Evolutionary conservation across 2,797 vertebrate genomes (phyloP), one percentile per base, ranked within the genome.

Genomic region (Apogon talboti): DNA sequence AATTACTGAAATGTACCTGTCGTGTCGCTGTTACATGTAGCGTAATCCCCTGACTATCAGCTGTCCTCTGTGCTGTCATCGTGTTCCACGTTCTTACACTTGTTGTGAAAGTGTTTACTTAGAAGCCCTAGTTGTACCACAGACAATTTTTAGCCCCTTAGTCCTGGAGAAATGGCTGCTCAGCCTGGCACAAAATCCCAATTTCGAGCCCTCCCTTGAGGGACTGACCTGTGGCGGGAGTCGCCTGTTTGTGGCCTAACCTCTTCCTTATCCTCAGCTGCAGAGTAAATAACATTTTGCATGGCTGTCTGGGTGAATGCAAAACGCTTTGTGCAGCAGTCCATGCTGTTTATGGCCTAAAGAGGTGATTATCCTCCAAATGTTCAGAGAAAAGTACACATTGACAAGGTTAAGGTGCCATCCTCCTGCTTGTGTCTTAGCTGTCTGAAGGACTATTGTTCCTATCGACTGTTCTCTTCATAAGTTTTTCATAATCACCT

Each of bases 331-430:
- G 89, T 84, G 83, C 87, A 84, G 55, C 11, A 9, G 70, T 35
- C 85, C 81, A 53, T 87, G 78, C 38, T 82, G 72, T 89, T 78
- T 77, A 66, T 81, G 68, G 80, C 87, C 86, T 79, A 72, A 86
- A 89, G 87, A 85, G 60, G 61, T 58, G 75, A 84, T 90, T 90
- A 87, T 85, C 67, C 56, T 81, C 66, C 64, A 71, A 83, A 83
- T 68, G 64, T 76, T 86, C 60, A 43, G 14, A 76, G 45, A 65
- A 78, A 76, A 55, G 42, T 66, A 56, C 42, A 79, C 5, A 1
- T 47, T 49, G 52, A 61, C 16, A 9, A 57, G 59, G 63, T 78
- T 53, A 79, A 70, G 49, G 57, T 70, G 66, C 14, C 40, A 7
- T 71, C 37, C 35, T 71, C 43, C 42, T 71, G 21, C 24, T 74